These are phyloP conservation scores for Cheilosia urbana DNA, from an alignment of 2,888 invertebrate genomes.

Conservation along the genomic window DNA sequence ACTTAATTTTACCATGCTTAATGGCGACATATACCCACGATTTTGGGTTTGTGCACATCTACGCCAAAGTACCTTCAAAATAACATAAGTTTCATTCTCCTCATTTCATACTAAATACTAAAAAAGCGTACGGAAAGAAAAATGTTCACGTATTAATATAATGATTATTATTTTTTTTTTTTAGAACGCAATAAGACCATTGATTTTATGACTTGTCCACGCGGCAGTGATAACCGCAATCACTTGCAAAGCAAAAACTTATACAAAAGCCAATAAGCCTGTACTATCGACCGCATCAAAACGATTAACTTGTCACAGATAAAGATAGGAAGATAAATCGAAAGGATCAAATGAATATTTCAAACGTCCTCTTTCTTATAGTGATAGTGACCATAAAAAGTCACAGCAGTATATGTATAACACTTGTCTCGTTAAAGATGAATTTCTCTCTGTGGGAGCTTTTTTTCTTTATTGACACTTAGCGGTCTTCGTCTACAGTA, in stretches of 20 bases:
- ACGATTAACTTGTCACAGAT: conserved; percentile 20
- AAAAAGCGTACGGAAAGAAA: no score
- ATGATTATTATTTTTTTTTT: no score
- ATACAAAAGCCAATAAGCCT: neutral
- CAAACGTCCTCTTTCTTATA: neutral
- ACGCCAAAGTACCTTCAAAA: no score
- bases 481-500: neutral
- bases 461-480: conserved; percentile 17
- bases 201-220: neutral
- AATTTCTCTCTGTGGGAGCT: neutral
- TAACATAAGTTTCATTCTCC: no score
- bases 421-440: conserved; percentile 20
- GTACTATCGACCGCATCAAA: conserved; percentile 1
- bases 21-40: no score
- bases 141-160: no score
- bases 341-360: conserved; percentile 22
- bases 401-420: conserved; percentile 3
- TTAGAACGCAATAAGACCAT: neutral
- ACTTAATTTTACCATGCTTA: no score
- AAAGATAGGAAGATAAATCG: neutral
- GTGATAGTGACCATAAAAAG: neutral
- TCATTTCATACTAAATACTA: no score
- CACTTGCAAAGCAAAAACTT: neutral
- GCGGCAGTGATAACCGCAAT: neutral
- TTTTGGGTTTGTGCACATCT: no score